These are phyloP conservation scores for Hycleus phaleratus DNA, from an alignment of 1,140 invertebrate species.

Conservation along the genomic window DNA sequence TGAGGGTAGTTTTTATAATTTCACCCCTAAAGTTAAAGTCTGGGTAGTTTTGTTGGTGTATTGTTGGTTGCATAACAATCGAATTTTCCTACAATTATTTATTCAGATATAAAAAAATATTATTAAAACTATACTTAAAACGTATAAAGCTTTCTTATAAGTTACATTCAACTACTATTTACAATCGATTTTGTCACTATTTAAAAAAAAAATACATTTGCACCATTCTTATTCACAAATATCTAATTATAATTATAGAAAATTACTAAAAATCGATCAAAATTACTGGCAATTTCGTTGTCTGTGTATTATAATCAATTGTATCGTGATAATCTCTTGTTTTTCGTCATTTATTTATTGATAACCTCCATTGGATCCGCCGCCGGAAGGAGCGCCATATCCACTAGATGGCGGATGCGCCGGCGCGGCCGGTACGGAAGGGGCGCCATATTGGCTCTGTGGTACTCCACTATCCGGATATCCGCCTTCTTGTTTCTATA, in stretches of 20 bases:
- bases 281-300: not conserved
- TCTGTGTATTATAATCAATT: not conserved
- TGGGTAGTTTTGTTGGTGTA: too few species aligned
- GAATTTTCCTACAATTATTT: too few species aligned
- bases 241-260: conserved; percentile 7
- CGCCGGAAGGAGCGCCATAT: conserved; percentile 40
- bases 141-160: conserved; percentile 14
- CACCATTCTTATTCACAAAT: conserved; percentile 11
- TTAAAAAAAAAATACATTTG: conserved; percentile 10
- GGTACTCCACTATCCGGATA: conserved; percentile 42
- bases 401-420: conserved; percentile 37
- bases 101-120: too few species aligned
- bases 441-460: conserved; percentile 27
- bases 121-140: not conserved
- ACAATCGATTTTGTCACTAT: not conserved
- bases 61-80: too few species aligned
- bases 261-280: conserved; percentile 8
- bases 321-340: too few species aligned
- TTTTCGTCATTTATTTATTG: not conserved
- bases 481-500: conserved; percentile 40
- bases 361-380: conserved; percentile 17
- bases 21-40: too few species aligned
- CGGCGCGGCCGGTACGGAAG: conserved; percentile 31
- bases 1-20: too few species aligned
- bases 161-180: conserved; percentile 11